Evolutionary conservation across 2,797 vertebrate species (phyloP).

Genomic region (Lindbergichthys nudifrons): DNA sequence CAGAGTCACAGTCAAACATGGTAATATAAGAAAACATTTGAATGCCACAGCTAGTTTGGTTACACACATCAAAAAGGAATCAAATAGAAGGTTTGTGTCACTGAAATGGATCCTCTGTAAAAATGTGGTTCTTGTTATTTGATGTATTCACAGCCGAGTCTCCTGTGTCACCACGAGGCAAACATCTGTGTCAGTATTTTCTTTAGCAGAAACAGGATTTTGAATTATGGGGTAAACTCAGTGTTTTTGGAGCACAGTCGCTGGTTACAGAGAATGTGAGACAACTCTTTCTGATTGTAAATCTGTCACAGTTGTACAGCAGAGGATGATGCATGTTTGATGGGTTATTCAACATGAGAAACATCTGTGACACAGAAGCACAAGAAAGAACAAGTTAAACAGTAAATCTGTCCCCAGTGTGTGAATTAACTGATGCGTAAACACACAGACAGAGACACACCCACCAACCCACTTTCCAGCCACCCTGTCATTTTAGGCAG

Average conservation of each 20-base stretch:
- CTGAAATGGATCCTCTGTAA: constrained; percentile 30
- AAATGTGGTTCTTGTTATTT: constrained; percentile 26
- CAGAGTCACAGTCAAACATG: not conserved
- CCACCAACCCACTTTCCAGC: constrained; percentile 35
- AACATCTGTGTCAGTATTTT: constrained; percentile 37
- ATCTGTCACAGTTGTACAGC: constrained; percentile 23
- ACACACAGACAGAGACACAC: not conserved
- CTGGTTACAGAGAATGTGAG: constrained; percentile 18
- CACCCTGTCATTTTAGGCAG: constrained; percentile 69
- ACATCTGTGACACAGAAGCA: constrained; percentile 53
- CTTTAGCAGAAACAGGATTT: constrained; percentile 24
- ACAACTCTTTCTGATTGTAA: constrained; percentile 21
- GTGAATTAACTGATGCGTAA: too few relatives aligned
- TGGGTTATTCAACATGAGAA: constrained; percentile 32
- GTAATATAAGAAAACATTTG: constrained; percentile 4
- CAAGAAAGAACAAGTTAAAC: constrained; percentile 29
- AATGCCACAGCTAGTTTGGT: constrained; percentile 6
- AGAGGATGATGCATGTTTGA: constrained; percentile 5
- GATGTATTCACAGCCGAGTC: constrained; percentile 16
- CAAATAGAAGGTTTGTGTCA: constrained; percentile 14
- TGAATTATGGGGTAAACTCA: constrained; percentile 38
- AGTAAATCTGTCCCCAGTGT: constrained; percentile 26
- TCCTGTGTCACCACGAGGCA: constrained; percentile 47
- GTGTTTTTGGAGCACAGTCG: constrained; percentile 16
- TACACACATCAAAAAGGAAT: not conserved